Evolutionary conservation across 2,113 vertebrate genomes (phyloP).

Genomic region (Pitta sordida): DNA sequence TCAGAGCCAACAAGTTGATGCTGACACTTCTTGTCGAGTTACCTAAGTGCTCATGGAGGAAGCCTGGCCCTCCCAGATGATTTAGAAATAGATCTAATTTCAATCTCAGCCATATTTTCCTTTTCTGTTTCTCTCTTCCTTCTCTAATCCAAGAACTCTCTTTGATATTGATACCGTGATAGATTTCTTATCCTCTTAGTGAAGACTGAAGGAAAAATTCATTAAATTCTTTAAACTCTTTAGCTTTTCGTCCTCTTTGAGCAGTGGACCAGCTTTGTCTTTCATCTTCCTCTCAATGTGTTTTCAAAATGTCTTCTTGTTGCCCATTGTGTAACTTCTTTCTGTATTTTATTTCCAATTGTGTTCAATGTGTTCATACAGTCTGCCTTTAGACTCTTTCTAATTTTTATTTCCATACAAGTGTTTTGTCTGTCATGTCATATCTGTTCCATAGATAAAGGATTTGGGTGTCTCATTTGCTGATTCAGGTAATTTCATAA

Average conservation of each 20-base stretch:
- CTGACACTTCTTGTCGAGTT: neutral
- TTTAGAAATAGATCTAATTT: neutral
- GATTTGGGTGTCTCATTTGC: neutral
- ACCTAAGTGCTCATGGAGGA: neutral
- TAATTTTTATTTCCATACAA: neutral
- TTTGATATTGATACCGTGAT: neutral
- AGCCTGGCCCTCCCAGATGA: neutral
- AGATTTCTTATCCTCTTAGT: neutral
- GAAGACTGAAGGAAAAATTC: neutral
- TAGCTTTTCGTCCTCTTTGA: neutral
- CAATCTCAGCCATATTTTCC: neutral
- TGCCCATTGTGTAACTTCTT: neutral
- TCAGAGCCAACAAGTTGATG: neutral
- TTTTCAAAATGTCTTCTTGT: neutral
- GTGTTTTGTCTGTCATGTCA: neutral
- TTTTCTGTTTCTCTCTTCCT: neutral
- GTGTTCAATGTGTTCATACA: neutral
- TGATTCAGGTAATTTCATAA: neutral
- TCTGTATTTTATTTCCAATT: neutral
- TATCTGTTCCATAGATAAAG: neutral
- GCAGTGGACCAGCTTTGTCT: neutral
- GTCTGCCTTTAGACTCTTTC: neutral
- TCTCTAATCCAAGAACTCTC: neutral
- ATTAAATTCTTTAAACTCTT: neutral
- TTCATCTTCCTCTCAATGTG: neutral